Conservation (phyloP, 1,140 invertebrate genomes). For the Drosophila insularis region DNA sequence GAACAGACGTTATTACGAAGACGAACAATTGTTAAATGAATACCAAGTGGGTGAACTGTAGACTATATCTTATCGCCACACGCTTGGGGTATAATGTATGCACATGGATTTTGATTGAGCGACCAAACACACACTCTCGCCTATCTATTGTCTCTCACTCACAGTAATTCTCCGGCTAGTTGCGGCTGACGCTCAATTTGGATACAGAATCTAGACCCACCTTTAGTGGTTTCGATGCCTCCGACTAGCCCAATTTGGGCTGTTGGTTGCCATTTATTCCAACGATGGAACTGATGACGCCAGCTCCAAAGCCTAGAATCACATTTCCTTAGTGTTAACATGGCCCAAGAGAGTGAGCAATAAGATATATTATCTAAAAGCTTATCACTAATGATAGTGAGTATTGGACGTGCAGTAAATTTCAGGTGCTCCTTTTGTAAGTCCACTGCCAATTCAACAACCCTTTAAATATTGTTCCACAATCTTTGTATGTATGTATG, state of each 20-base stretch:
- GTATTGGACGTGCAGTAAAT: conserved; percentile 6
- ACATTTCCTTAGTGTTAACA: background rate
- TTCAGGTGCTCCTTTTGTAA: background rate
- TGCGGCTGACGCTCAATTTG: conserved; percentile 25
- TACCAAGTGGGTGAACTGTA: conserved; percentile 6
- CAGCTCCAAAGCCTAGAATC: background rate
- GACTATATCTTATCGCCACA: conserved; percentile 42
- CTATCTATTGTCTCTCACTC: conserved; percentile 54
- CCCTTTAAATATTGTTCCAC: background rate
- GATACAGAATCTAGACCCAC: conserved; percentile 4
- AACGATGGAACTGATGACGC: background rate
- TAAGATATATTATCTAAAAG: conserved; percentile 8
- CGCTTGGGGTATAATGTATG: conserved; percentile 35
- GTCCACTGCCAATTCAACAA: background rate
- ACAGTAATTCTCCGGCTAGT: conserved; percentile 50
- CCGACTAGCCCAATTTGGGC: background rate
- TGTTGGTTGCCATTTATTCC: background rate
- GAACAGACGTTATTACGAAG: conserved; percentile 24
- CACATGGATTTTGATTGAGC: conserved; percentile 44
- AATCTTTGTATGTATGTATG: background rate
- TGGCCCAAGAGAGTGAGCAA: background rate
- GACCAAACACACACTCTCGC: conserved; percentile 30
- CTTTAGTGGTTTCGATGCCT: background rate
- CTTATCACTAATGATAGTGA: conserved; percentile 13
- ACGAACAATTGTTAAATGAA: conserved; percentile 13